phyloP scores from a whole-genome alignment of 2,797 vertebrate species.

The Rhinoraja longicauda region DNA sequence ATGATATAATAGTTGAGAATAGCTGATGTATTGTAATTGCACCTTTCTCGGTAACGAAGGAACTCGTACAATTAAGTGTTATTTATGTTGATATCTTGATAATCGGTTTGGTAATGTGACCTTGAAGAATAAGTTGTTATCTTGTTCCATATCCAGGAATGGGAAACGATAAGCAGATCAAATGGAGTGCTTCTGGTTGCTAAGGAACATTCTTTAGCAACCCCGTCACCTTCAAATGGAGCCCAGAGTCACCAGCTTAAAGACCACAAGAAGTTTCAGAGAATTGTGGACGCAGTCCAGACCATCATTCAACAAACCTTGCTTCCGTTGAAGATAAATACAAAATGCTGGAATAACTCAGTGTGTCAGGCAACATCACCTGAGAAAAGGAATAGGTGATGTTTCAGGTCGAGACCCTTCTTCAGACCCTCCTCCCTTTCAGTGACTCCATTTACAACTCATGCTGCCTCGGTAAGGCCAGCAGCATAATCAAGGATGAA shows the following conservation, averaged over 20 bases:
- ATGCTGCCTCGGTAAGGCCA: too few species aligned
- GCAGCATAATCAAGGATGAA: too few species aligned
- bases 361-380: too few species aligned
- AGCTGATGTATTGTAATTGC: conserved; percentile 10
- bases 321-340: too few species aligned
- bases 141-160: not conserved
- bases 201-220: not conserved
- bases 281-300: too few species aligned
- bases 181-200: not conserved
- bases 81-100: conserved; percentile 21
- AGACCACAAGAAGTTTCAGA: too few species aligned
- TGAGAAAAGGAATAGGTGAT: too few species aligned
- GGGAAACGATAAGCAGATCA: not conserved
- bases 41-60: not conserved
- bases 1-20: conserved; percentile 10
- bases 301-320: too few species aligned
- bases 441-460: too few species aligned
- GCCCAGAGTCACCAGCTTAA: not conserved
- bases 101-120: conserved; percentile 4
- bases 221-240: not conserved
- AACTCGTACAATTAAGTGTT: not conserved
- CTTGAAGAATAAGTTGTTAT: not conserved
- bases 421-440: too few species aligned
- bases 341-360: too few species aligned
- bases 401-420: too few species aligned